Evolutionary conservation across 2,888 invertebrate genomes (phyloP).

Genomic region (Hypercompe scribonia): DNA sequence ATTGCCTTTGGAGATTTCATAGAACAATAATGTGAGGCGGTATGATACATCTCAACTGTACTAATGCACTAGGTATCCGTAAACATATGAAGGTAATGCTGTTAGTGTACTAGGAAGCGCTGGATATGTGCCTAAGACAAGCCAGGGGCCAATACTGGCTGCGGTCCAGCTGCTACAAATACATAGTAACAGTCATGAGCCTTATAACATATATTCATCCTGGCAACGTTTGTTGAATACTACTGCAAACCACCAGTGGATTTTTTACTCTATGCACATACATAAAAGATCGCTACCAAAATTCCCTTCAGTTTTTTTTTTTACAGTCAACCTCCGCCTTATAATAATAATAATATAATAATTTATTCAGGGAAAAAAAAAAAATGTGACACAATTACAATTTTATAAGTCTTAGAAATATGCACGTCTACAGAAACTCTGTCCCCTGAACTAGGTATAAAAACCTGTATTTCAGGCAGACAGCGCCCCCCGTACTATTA

Average conservation of each 20-base stretch:
- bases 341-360: too few relatives aligned
- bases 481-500: too few relatives aligned
- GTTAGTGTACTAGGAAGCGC: conserved; percentile 77
- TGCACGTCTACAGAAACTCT: too few relatives aligned
- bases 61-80: conserved; percentile 65
- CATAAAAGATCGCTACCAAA: not conserved
- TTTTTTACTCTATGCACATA: not conserved
- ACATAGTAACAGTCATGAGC: conserved; percentile 38
- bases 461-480: too few relatives aligned
- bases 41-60: conserved; percentile 54
- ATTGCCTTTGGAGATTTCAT: conserved; percentile 56
- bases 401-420: too few relatives aligned
- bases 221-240: conserved; percentile 15
- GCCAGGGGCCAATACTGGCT: conserved; percentile 65
- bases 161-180: conserved; percentile 64
- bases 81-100: conserved; percentile 67
- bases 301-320: too few relatives aligned
- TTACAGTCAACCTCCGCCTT: too few relatives aligned
- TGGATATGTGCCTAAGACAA: conserved; percentile 74
- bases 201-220: conserved; percentile 44
- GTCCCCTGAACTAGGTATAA: too few relatives aligned
- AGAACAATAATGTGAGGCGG: conserved; percentile 55
- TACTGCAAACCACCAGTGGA: not conserved
- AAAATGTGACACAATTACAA: too few relatives aligned
- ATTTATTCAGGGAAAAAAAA: too few relatives aligned